phyloP scores from a whole-genome alignment of 2,797 vertebrate genomes.

The Clarias pachynema region DNA sequence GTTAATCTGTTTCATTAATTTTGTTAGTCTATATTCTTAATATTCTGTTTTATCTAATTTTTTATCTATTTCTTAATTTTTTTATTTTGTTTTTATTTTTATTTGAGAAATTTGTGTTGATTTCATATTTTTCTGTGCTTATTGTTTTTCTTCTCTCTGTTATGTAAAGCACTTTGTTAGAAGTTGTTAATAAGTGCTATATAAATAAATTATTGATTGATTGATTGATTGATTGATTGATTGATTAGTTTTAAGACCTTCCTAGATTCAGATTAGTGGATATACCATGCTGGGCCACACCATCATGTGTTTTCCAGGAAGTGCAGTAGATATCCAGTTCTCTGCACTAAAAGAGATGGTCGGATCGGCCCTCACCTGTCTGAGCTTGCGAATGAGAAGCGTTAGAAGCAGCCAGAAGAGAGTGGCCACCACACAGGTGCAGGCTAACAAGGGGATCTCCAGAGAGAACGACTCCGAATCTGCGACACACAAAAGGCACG shows the following conservation, averaged over 20 bases:
- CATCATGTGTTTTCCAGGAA: neutral
- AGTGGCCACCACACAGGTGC: constrained; percentile 87
- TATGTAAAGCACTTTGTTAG: too few relatives aligned
- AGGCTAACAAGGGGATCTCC: constrained; percentile 87
- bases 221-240: too few relatives aligned
- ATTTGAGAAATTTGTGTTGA: too few relatives aligned
- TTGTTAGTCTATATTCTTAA: too few relatives aligned
- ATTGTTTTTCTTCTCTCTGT: too few relatives aligned
- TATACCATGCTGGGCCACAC: neutral
- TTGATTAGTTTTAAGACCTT: neutral
- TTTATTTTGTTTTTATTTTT: too few relatives aligned
- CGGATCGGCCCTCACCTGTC: constrained; percentile 79
- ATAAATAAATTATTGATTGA: too few relatives aligned
- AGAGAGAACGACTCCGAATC: constrained; percentile 82
- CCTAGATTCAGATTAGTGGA: neutral
- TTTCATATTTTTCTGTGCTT: too few relatives aligned
- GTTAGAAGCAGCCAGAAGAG: constrained; percentile 93
- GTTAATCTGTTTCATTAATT: too few relatives aligned
- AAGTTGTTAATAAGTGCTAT: too few relatives aligned
- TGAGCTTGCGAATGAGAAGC: constrained; percentile 90
- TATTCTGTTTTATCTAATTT: too few relatives aligned
- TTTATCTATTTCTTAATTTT: too few relatives aligned
- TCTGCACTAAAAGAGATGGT: neutral
- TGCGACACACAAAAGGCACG: constrained; percentile 56
- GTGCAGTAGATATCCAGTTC: neutral